These are phyloP conservation scores for Agelas oroides DNA, from an alignment of 37 sponge, comb jelly and placozoan genomes.

Conservation along the genomic window DNA sequence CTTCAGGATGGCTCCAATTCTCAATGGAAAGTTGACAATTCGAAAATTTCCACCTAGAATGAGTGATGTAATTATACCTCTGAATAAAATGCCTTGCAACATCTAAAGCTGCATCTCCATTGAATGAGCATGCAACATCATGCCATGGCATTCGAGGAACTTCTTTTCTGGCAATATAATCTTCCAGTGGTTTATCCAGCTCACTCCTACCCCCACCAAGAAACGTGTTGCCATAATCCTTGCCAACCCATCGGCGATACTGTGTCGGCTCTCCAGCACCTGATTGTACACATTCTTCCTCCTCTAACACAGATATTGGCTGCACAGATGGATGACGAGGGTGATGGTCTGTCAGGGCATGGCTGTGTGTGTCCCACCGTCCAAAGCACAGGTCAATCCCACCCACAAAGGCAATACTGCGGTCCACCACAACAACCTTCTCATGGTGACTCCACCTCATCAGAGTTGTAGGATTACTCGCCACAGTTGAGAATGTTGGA, in stretches of 20 bases:
- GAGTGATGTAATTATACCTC: constrained; percentile 68
- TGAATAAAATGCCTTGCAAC: constrained; percentile 77
- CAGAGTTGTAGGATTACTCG: not conserved
- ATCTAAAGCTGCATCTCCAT: constrained; percentile 67
- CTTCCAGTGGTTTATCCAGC: too few relatives aligned
- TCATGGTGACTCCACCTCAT: constrained; percentile 79
- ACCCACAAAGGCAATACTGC: constrained; percentile 68
- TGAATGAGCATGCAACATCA: constrained; percentile 51
- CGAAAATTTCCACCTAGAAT: not conserved
- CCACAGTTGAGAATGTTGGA: constrained; percentile 14
- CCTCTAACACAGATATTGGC: not conserved
- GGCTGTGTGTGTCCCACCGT: constrained; percentile 60
- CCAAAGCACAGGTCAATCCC: constrained; percentile 75
- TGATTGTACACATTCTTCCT: not conserved
- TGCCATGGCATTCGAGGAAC: constrained; percentile 78
- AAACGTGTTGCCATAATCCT: too few relatives aligned
- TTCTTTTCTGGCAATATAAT: constrained; percentile 1
- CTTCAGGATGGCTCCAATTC: constrained; percentile 3
- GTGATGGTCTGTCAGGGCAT: constrained; percentile 33
- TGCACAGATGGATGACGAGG: constrained; percentile 43
- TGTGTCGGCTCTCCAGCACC: not conserved
- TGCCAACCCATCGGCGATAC: not conserved
- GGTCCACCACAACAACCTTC: constrained; percentile 70
- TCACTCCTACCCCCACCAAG: too few relatives aligned
- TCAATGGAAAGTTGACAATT: not conserved